Percentiles rank a stretch among this genome's conserved stretches.
These are phyloP conservation scores for Ornithoptera priamus DNA, from an alignment of 2,888 invertebrate genomes.

Conservation along the genomic window DNA sequence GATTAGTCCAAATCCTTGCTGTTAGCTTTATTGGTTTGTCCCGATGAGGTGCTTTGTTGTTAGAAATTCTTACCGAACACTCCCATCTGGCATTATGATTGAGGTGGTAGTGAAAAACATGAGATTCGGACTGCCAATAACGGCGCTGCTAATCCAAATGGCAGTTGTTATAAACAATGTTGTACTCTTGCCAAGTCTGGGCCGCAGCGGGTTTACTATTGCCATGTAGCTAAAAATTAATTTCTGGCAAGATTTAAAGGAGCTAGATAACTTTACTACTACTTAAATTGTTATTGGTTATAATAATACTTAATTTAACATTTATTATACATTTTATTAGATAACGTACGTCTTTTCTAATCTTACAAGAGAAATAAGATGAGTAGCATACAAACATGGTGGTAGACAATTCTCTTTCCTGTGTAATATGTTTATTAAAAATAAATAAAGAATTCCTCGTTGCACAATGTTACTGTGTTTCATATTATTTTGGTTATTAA, in stretches of 20 bases:
- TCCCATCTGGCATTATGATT: slow-evolving; percentile 70
- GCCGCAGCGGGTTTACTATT: slow-evolving; percentile 95
- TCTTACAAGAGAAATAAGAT: too few species aligned
- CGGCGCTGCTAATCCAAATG: slow-evolving; percentile 91
- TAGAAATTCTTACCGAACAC: slow-evolving; percentile 48
- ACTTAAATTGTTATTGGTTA: too few species aligned
- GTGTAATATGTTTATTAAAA: too few species aligned
- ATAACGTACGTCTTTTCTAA: too few species aligned
- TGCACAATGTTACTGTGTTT: too few species aligned
- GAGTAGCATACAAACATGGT: too few species aligned
- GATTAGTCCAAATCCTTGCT: too few species aligned
- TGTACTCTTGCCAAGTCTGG: slow-evolving; percentile 90
- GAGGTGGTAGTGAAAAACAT: slow-evolving; percentile 89
- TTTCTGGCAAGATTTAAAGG: neutral
- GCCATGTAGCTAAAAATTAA: slow-evolving; percentile 89
- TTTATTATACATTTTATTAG: too few species aligned
- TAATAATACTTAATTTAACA: too few species aligned
- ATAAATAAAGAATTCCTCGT: too few species aligned
- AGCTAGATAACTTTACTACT: neutral
- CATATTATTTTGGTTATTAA: too few species aligned
- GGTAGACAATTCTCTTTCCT: too few species aligned
- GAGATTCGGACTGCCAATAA: slow-evolving; percentile 91
- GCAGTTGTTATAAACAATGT: slow-evolving; percentile 90
- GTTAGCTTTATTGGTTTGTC: neutral
- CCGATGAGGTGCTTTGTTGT: neutral